Conservation (phyloP, 2,888 invertebrate genomes). For the Callinectes sapidus region DNA sequence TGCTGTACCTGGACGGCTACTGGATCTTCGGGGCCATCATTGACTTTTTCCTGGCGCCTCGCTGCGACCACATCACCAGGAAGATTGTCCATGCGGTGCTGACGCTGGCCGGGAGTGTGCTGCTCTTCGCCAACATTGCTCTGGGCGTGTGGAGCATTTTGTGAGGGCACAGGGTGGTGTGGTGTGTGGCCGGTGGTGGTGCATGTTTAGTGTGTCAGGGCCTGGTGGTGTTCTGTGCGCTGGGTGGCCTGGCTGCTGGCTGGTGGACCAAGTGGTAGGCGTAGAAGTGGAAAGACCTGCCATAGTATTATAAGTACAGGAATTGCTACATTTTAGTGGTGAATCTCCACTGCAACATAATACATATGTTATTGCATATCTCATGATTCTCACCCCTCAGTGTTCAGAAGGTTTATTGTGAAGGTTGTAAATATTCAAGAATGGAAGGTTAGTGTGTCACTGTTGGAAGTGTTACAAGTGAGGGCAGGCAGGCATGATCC, state of each 20-base stretch:
- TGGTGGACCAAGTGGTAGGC: neutral
- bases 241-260: neutral
- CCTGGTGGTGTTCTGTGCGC: neutral
- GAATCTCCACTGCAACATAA: neutral
- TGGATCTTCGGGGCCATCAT: constrained; percentile 78
- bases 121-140: constrained; percentile 82
- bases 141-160: constrained; percentile 78
- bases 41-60: constrained; percentile 79
- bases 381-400: neutral
- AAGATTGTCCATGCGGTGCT: constrained; percentile 83
- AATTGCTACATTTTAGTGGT: neutral
- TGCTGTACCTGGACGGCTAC: constrained; percentile 94
- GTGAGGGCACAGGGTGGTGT: constrained; percentile 54
- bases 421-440: neutral
- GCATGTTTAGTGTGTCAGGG: neutral
- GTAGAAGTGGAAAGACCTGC: neutral
- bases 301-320: neutral
- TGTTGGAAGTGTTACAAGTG: neutral
- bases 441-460: neutral
- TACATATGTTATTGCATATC: neutral
- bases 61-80: constrained; percentile 79
- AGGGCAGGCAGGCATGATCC: neutral
- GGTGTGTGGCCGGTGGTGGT: neutral
- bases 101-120: constrained; percentile 84
- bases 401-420: neutral